Evolutionary conservation across 2,888 invertebrate species (phyloP), one percentile per base, ranked within the genome.

Genomic region (Drosophila pegasa): DNA sequence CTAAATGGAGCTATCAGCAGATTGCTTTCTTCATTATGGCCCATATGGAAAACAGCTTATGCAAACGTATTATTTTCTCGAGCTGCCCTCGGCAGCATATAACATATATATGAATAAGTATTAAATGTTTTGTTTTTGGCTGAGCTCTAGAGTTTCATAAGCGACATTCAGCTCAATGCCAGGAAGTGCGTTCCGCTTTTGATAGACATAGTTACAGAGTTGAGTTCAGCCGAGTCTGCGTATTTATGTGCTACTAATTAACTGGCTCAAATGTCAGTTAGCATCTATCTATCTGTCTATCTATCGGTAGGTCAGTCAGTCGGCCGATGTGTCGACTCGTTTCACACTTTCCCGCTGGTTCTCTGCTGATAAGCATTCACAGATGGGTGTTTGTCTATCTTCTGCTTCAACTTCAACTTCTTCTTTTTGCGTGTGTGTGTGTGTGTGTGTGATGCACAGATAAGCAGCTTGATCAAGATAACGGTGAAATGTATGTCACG

Each of bases 121-220:
- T 60, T 86, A 86, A 79, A 79, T 40, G 27, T n/a, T 55, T 67
- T 60, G 18, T 58, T 64, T 71, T 73, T 66, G 29, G 59, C 57
- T 60, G 18, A 35, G 65, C 61, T 84, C 72, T 83, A 73, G 70
- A 64, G 62, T 83, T 87, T 83, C 83, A 75, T 27, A 71, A 77
- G 82, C 71, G 61, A 37, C 73, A 78, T 81, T 84, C 66, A 41
- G 85, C 70, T 83, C 83, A 83, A 85, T 83, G 83, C 82, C 83
- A 87, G 83, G 87, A 83, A 83, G 83, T 83, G 73, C 52, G 83
- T 74, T 85, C 83, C 75, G 83, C 78, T 84, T 85, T 75, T 58
- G 75, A 48, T 81, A 68, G 69, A 60, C 77, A n/a, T 56, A 67
- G 59, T 63, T 73, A 60, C 59, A 76, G 69, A 71, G 59, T 64